Conservation (phyloP, 2,797 vertebrate species). For the Argyrosomus regius region DNA sequence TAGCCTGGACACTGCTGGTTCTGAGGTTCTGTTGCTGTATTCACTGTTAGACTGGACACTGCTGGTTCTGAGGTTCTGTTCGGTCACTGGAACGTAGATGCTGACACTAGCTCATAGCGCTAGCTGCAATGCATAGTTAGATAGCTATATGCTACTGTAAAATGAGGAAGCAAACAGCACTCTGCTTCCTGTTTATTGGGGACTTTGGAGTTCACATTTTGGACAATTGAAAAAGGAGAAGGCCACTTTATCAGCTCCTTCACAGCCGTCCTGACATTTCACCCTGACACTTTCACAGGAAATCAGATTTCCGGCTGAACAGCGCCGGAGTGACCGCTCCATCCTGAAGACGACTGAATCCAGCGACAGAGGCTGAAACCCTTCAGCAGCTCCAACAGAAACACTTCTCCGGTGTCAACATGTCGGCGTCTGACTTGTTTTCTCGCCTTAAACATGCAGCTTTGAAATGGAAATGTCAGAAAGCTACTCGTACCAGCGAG, state of each 20-base stretch:
- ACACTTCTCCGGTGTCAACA: neutral
- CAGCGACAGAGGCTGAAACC: neutral
- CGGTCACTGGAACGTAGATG: no score
- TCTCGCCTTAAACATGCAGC: neutral
- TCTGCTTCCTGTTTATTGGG: no score
- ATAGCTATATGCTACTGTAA: no score
- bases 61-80: no score
- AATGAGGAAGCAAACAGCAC: no score
- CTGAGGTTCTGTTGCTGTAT: no score
- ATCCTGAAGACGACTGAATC: neutral
- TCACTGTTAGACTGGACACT: no score
- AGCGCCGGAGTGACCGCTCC: neutral
- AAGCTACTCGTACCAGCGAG: neutral
- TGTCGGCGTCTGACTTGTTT: neutral
- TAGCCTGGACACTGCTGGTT: no score
- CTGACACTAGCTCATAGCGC: no score
- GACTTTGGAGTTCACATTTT: neutral
- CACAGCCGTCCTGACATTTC: slow-evolving; percentile 9
- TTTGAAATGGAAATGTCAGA: neutral
- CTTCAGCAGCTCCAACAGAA: neutral
- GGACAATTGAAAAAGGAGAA: neutral
- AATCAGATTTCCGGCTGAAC: neutral
- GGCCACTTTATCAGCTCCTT: neutral
- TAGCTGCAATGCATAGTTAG: no score
- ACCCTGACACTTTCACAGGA: neutral